phyloP scores from a whole-genome alignment of 2,797 vertebrate species.

The Geotria australis region DNA sequence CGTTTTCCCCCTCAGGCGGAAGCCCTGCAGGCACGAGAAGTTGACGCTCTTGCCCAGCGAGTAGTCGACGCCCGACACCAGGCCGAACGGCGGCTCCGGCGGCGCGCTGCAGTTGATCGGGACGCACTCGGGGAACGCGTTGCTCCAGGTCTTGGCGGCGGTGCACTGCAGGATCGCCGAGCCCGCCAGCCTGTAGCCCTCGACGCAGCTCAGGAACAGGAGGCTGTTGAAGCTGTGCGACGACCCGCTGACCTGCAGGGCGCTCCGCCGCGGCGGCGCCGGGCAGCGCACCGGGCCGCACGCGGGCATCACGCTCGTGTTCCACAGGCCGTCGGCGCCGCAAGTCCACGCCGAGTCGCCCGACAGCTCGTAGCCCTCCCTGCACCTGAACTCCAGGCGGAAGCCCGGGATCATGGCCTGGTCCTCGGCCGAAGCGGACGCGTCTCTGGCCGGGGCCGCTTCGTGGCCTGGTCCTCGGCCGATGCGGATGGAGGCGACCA shows the following conservation, averaged over 20 bases:
- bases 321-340: constrained; percentile 59
- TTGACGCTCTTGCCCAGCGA: constrained; percentile 19
- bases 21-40: constrained; percentile 59
- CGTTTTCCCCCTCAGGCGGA: constrained; percentile 26
- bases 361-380: constrained; percentile 53
- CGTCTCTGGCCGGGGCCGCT: no score
- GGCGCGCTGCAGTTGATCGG: constrained; percentile 32
- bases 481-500: constrained; percentile 4
- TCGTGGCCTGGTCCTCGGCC: no score
- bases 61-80: constrained; percentile 9
- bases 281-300: constrained; percentile 60
- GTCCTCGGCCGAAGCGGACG: constrained; percentile 8
- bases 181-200: constrained; percentile 46
- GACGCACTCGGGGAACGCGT: constrained; percentile 59
- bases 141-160: constrained; percentile 53
- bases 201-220: constrained; percentile 49
- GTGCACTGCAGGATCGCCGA: constrained; percentile 39
- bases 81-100: constrained; percentile 46
- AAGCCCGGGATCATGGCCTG: constrained; percentile 42
- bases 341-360: constrained; percentile 61
- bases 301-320: constrained; percentile 21
- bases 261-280: constrained; percentile 50
- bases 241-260: constrained; percentile 44
- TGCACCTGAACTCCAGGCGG: constrained; percentile 46
- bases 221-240: constrained; percentile 28